Base-by-base conservation (phyloP, 1,140 invertebrate species). In the Nasonia longicornis region DNA sequence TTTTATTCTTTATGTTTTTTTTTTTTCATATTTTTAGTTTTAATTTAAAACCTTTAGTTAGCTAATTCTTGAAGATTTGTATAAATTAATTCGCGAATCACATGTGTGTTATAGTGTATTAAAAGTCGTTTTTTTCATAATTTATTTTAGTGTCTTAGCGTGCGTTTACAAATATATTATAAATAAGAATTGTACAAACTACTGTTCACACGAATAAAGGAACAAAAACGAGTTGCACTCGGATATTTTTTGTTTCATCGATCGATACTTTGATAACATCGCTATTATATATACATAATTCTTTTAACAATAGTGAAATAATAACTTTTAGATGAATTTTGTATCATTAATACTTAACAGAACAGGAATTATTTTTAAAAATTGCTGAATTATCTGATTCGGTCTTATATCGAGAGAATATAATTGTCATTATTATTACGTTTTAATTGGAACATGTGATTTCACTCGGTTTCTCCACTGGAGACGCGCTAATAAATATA, bases 61-160 rank as follows among this genome's bases (percentile, higher is more conserved):
- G 73, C 58, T 67, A 72, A 82, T 72, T 82, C 12, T 77, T 77
- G 48, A 66, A 1, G 66, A 82, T 82, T 77, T 82, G 74, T 82
- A 77, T 77, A 82, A 82, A 77, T 12, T 42, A 82, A 73, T 77
- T 71, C 31, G 29, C 35, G 63, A 70, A 81, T 69, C 48, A 77
- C 22, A 45, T 77, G 77, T 82, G 80, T 82, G 74, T 82, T 77
- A 82, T 82, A 77, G 35, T 82, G 64, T 72, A 77, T 82, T 77
- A 77, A 77, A 79, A 82, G 48, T 77, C 69, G 74, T 82, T 82
- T 77, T 82, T 67, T 67, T 77, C 42, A 81, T 81, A 77, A 82
- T 82, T 82, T 82, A 82, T 82, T 82, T 82, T 82, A 82, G 81
- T 79, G 79, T 78, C 48, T 74, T 82, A 82, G 70, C 63, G 20